A percentile compares a stretch with the other conserved stretches of the same genome.
Evolutionary conservation across 2,888 invertebrate genomes (phyloP).

Genomic region (Metacarcinus magister): DNA sequence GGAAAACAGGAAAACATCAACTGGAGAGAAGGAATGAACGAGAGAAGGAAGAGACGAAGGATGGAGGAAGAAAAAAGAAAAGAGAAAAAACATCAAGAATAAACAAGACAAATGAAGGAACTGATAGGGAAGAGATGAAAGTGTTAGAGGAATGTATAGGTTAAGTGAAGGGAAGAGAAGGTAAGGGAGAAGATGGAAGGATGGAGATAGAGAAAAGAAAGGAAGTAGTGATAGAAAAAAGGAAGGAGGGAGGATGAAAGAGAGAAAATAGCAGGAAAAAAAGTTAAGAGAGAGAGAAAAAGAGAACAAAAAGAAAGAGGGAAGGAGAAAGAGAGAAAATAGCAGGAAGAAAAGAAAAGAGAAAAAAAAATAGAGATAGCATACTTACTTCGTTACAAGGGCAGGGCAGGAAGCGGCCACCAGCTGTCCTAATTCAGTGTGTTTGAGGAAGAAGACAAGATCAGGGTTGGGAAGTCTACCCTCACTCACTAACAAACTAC

Average conservation of each 20-base stretch:
- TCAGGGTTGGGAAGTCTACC: conserved; percentile 89
- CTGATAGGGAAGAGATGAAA: too few species aligned
- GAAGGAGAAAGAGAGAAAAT: too few species aligned
- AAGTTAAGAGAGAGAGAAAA: too few species aligned
- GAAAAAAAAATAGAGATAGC: background rate
- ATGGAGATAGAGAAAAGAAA: background rate
- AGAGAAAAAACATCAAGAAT: too few species aligned
- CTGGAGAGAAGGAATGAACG: background rate
- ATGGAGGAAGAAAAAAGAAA: background rate
- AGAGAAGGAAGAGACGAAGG: background rate
- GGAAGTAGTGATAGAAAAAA: too few species aligned
- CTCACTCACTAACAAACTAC: conserved; percentile 87
- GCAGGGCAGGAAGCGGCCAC: conserved; percentile 86
- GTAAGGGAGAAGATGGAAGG: background rate
- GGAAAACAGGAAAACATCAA: background rate
- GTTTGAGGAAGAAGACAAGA: conserved; percentile 89
- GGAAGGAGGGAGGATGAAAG: too few species aligned
- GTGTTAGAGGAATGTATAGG: background rate
- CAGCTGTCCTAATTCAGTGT: conserved; percentile 88
- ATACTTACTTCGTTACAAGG: conserved; percentile 88
- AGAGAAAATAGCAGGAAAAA: too few species aligned
- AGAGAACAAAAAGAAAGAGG: background rate
- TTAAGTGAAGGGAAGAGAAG: conserved; percentile 76
- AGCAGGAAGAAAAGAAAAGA: background rate
- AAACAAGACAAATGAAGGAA: too few species aligned